Evolutionary conservation across 2,888 invertebrate species (phyloP).

Genomic region (Patella pellucida): DNA sequence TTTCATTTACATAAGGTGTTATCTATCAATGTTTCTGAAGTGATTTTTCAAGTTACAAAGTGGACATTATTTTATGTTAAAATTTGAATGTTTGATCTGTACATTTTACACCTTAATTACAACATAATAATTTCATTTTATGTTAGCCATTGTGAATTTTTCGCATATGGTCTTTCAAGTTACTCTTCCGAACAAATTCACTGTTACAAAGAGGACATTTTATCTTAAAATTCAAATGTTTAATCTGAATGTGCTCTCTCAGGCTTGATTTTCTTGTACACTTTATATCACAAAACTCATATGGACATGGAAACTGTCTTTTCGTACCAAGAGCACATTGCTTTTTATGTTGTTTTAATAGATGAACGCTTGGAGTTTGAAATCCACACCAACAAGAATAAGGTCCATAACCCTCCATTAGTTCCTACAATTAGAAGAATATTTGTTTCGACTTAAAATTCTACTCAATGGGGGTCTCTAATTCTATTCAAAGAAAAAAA

Average conservation of each 20-base stretch:
- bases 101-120: neutral
- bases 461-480: no score
- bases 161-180: neutral
- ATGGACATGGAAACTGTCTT: neutral
- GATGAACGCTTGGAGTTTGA: neutral
- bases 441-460: no score
- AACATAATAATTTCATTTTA: no score
- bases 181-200: neutral
- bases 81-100: neutral
- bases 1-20: neutral
- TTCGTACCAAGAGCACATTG: neutral
- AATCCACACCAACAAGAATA: constrained; percentile 9
- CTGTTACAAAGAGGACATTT: neutral
- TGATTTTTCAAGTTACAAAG: neutral
- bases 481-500: no score
- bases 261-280: constrained; percentile 4
- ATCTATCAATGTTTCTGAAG: neutral
- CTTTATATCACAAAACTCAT: neutral
- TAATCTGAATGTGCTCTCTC: neutral
- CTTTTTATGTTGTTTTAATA: neutral
- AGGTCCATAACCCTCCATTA: no score
- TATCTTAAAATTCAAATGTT: constrained; percentile 1
- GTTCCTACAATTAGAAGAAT: no score
- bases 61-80: neutral
- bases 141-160: neutral